A percentile compares a stretch with the other conserved stretches of the same genome.
phyloP scores from a whole-genome alignment of 1,140 invertebrate genomes.

The Brachionus asplanchnoidis region DNA sequence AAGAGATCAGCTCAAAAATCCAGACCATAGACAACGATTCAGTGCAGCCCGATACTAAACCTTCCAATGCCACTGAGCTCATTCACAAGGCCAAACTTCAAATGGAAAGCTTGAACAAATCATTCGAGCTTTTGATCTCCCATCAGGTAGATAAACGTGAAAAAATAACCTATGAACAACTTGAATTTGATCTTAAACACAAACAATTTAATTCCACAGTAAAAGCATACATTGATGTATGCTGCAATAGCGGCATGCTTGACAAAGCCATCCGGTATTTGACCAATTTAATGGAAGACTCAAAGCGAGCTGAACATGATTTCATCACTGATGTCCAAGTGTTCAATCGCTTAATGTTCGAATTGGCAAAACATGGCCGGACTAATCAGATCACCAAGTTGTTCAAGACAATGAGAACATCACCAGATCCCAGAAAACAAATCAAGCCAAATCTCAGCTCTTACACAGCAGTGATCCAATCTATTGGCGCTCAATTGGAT shows the following conservation, averaged over 20 bases:
- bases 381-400: not conserved
- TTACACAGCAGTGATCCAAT: conserved; percentile 5
- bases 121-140: conserved; percentile 21
- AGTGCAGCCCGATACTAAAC: not conserved
- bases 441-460: conserved; percentile 13
- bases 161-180: not conserved
- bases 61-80: not conserved
- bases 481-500: not conserved
- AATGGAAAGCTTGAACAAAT: conserved; percentile 40
- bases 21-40: not conserved
- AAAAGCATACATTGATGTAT: conserved; percentile 19
- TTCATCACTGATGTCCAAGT: conserved; percentile 12
- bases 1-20: not conserved
- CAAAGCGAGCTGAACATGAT: not conserved
- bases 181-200: conserved; percentile 23
- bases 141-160: not conserved
- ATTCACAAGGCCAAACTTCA: conserved; percentile 41
- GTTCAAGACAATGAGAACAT: conserved; percentile 9
- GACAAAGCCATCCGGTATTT: not conserved
- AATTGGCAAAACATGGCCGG: conserved; percentile 4
- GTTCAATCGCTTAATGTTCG: conserved; percentile 40
- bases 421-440: not conserved
- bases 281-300: not conserved
- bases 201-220: conserved; percentile 7
- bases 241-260: not conserved